These are phyloP conservation scores for Acleris laterana DNA, from an alignment of 2,888 invertebrate genomes.

Conservation along the genomic window DNA sequence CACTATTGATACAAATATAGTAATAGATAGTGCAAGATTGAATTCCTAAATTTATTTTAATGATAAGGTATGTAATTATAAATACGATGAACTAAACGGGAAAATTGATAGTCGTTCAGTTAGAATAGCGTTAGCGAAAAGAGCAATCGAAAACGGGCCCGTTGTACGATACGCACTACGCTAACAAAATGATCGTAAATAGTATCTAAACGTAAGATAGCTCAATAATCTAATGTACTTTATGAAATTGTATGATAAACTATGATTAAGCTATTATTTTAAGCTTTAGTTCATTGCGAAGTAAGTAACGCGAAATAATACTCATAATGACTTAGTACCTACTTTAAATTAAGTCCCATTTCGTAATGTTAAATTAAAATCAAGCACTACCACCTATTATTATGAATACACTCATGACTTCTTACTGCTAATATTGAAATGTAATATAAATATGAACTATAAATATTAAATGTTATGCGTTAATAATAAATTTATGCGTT, in stretches of 20 bases:
- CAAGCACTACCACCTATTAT: slow-evolving; percentile 81
- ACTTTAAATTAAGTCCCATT: slow-evolving; percentile 73
- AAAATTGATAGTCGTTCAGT: slow-evolving; percentile 54
- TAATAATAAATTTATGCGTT: slow-evolving; percentile 83
- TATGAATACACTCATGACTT: slow-evolving; percentile 83
- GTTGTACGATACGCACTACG: slow-evolving; percentile 63
- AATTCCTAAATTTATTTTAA: slow-evolving; percentile 74
- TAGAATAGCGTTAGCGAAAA: slow-evolving; percentile 45
- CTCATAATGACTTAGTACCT: slow-evolving; percentile 60
- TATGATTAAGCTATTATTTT: slow-evolving; percentile 64
- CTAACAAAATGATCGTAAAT: slow-evolving; percentile 57
- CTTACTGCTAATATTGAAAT: slow-evolving; percentile 84
- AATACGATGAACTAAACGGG: slow-evolving; percentile 72
- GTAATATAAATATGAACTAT: slow-evolving; percentile 85
- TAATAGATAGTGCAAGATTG: slow-evolving; percentile 64
- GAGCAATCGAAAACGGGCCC: background rate
- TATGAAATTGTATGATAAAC: slow-evolving; percentile 69
- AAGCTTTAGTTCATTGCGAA: slow-evolving; percentile 45
- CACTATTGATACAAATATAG: slow-evolving; percentile 73
- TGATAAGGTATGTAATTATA: slow-evolving; percentile 62
- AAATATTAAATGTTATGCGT: slow-evolving; percentile 88
- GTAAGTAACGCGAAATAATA: slow-evolving; percentile 59
- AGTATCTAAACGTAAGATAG: slow-evolving; percentile 62
- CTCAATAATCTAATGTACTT: slow-evolving; percentile 75
- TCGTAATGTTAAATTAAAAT: slow-evolving; percentile 81